Evolutionary conservation across 2,113 vertebrate genomes (phyloP).

Genomic region (Calidris pugnax): DNA sequence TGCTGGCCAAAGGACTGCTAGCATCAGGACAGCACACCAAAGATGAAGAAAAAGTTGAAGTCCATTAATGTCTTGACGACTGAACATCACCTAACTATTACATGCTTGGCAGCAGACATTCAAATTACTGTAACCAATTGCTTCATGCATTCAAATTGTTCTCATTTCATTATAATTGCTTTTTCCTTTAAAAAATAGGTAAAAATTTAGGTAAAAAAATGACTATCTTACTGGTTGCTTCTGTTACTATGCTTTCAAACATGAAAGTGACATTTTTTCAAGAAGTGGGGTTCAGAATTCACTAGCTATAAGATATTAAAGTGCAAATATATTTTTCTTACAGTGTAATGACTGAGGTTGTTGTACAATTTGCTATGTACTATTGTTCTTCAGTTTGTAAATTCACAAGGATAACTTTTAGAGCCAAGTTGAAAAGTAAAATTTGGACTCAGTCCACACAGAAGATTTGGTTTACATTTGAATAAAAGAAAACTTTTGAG

Average conservation of each 20-base stretch:
- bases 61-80: not conserved
- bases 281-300: not conserved
- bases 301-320: not conserved
- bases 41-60: not conserved
- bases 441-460: not conserved
- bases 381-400: not conserved
- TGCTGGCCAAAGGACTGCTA: not conserved
- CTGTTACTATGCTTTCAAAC: not conserved
- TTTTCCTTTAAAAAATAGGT: slow-evolving; percentile 2
- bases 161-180: not conserved
- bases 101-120: not conserved
- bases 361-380: not conserved
- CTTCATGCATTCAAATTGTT: not conserved
- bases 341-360: not conserved
- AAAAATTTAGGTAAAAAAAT: not conserved
- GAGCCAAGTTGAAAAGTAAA: not conserved
- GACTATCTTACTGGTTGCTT: not conserved
- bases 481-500: not conserved
- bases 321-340: not conserved
- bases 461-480: not conserved
- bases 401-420: not conserved
- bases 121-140: not conserved
- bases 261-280: not conserved
- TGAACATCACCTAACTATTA: not conserved
- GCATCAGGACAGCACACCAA: not conserved